These are phyloP conservation scores for Scaptomyza parva DNA, from an alignment of 2,888 invertebrate species.

Conservation along the genomic window DNA sequence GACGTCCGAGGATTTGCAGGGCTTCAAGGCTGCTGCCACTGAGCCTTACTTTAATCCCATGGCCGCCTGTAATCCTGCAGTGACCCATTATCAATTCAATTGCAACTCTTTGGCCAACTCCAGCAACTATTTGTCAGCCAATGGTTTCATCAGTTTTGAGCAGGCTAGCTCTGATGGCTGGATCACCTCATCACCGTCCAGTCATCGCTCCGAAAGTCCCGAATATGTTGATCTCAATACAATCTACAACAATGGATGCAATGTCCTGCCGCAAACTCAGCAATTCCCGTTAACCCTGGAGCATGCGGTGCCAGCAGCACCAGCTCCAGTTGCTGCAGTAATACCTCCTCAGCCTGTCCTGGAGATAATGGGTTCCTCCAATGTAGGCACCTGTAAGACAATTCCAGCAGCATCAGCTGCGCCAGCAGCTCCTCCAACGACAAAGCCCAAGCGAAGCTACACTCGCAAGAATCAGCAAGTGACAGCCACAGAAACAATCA, in stretches of 20 bases:
- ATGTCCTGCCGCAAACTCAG: slow-evolving; percentile 54
- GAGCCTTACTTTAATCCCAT: slow-evolving; percentile 83
- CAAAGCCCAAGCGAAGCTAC: slow-evolving; percentile 80
- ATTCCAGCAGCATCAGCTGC: slow-evolving; percentile 36
- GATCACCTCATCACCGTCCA: slow-evolving; percentile 84
- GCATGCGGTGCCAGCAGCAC: slow-evolving; percentile 30
- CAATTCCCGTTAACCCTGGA: slow-evolving; percentile 44
- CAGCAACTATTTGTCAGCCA: slow-evolving; percentile 70
- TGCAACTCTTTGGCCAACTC: slow-evolving; percentile 67
- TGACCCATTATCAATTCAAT: slow-evolving; percentile 74
- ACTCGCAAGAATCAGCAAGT: slow-evolving; percentile 72
- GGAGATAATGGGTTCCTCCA: slow-evolving; percentile 81
- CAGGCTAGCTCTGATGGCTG: slow-evolving; percentile 85
- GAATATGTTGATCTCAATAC: slow-evolving; percentile 84
- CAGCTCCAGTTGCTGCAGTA: slow-evolving; percentile 12
- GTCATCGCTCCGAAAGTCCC: slow-evolving; percentile 84
- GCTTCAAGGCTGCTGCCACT: slow-evolving; percentile 73
- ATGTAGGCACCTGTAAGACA: slow-evolving; percentile 82
- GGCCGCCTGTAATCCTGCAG: slow-evolving; percentile 82
- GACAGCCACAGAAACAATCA: slow-evolving; percentile 14
- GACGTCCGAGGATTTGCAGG: slow-evolving; percentile 83
- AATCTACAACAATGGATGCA: slow-evolving; percentile 77
- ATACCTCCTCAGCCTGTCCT: slow-evolving; percentile 30
- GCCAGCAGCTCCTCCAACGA: slow-evolving; percentile 10
- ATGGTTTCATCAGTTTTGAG: slow-evolving; percentile 83